Percentiles rank a stretch among this genome's conserved stretches.
Evolutionary conservation across 2,888 invertebrate genomes (phyloP).

Genomic region (Pterostichus niger): DNA sequence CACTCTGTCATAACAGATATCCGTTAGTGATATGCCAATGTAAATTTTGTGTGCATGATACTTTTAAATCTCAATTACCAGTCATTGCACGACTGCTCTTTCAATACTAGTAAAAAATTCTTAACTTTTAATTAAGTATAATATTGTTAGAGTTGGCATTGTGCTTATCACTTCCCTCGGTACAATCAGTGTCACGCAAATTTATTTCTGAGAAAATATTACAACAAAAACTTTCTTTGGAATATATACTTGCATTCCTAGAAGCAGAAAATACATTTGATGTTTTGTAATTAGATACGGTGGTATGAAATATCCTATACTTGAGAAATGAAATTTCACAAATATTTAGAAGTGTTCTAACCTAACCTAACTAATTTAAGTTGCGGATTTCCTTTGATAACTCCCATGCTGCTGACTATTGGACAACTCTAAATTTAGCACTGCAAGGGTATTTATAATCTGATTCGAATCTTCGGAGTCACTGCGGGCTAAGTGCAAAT

Average conservation of each 20-base stretch:
- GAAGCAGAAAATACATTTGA: neutral
- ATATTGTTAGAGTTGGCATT: too few species aligned
- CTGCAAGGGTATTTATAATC: constrained; percentile 59
- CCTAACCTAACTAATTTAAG: neutral
- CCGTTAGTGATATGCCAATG: too few species aligned
- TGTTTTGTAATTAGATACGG: neutral
- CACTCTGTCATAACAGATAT: too few species aligned
- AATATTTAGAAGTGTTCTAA: too few species aligned
- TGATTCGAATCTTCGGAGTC: constrained; percentile 31
- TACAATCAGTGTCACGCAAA: constrained; percentile 13
- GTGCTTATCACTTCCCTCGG: neutral
- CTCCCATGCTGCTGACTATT: neutral
- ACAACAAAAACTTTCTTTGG: neutral
- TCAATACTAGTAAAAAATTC: too few species aligned
- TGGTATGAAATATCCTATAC: neutral
- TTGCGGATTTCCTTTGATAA: constrained; percentile 26
- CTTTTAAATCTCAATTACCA: too few species aligned
- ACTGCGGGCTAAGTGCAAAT: constrained; percentile 42
- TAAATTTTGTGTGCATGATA: too few species aligned
- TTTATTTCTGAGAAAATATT: neutral
- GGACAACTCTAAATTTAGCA: constrained; percentile 35
- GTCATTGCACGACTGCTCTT: too few species aligned
- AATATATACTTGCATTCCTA: too few species aligned
- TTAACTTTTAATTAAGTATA: too few species aligned
- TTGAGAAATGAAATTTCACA: too few species aligned